Base-by-base conservation (phyloP, 2,797 vertebrate species). In the Xerus rutilus region DNA sequence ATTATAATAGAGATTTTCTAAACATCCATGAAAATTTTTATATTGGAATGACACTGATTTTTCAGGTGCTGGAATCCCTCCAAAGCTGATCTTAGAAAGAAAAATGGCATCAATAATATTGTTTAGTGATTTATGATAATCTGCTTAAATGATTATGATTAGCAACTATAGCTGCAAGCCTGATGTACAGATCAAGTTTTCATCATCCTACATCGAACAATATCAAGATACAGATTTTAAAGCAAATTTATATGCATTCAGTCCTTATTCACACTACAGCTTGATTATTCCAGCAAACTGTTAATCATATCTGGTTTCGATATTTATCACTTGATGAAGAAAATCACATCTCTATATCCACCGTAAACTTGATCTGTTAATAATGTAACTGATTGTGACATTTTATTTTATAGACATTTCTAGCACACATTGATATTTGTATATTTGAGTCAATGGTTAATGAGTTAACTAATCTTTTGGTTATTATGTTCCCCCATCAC, bases 1-100 rank as follows among this genome's bases (percentile, higher is more conserved):
- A 93, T 99, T 99, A 98, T 99, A 99, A 96, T 99, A 97, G 89
- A 99, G 98, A 97, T 99, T 99, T 98, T 99, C 99, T 98, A 99
- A 98, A 98, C 99, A 99, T 87, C 99, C 99, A 39, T 99, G 98
- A 97, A 99, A 99, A 93, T 99, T 98, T 94, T 97, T 99, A 91
- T 89, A 98, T 74, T 98, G 98, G 54, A 97, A 97, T 67, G 98
- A 98, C 90, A 98, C 98, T 97, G 97, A 98, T 98, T 99, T 99
- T 98, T 97, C 98, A 97, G 98, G 98, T 93, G 97, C 96, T 97
- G 98, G 98, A 59, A 98, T 99, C 86, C 99, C 99, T 98, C 99
- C 99, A 97, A 99, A 99, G 96, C 99, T 99, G 99, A 99, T 98
- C 99, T 99, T 99, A 98, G 98, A 99, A 99, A 98, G 97, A 98